Percentiles rank a stretch among this genome's conserved stretches.
These are phyloP conservation scores for Hylia prasina DNA, from an alignment of 2,113 vertebrate genomes.

Conservation along the genomic window DNA sequence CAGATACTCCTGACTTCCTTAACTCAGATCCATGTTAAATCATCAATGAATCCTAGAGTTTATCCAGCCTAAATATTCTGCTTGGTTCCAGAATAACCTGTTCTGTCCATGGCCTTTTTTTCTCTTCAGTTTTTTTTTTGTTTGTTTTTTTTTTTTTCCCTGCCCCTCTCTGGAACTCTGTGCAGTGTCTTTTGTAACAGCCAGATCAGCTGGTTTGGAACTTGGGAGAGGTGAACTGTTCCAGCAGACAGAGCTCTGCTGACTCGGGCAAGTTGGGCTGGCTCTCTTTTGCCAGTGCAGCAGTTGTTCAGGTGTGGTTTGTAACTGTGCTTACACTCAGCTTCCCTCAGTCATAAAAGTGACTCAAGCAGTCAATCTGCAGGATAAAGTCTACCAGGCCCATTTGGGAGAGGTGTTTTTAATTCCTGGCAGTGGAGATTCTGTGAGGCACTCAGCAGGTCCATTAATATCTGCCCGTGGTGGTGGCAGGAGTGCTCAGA, in stretches of 20 bases:
- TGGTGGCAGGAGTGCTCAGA: neutral
- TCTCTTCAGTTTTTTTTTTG: neutral
- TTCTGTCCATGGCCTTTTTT: neutral
- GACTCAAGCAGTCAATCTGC: neutral
- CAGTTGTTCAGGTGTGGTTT: slow-evolving; percentile 18
- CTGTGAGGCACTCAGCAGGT: neutral
- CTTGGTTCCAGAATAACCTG: neutral
- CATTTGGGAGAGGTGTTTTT: neutral
- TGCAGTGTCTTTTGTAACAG: slow-evolving; percentile 12
- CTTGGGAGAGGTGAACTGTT: neutral
- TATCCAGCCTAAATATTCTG: neutral
- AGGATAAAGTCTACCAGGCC: neutral
- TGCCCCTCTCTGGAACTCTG: neutral
- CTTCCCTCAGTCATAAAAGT: slow-evolving; percentile 9
- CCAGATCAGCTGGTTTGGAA: slow-evolving; percentile 17
- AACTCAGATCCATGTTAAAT: neutral
- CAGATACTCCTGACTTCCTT: neutral
- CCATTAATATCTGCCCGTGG: neutral
- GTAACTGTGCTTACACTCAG: neutral
- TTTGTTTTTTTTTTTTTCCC: neutral
- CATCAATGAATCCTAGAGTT: neutral
- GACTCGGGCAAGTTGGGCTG: neutral
- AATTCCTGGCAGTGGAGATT: neutral
- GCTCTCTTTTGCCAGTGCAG: neutral
- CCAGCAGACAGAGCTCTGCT: slow-evolving; percentile 11